Conservation (phyloP, 2,797 vertebrate species). For the Simalia tracyae region DNA sequence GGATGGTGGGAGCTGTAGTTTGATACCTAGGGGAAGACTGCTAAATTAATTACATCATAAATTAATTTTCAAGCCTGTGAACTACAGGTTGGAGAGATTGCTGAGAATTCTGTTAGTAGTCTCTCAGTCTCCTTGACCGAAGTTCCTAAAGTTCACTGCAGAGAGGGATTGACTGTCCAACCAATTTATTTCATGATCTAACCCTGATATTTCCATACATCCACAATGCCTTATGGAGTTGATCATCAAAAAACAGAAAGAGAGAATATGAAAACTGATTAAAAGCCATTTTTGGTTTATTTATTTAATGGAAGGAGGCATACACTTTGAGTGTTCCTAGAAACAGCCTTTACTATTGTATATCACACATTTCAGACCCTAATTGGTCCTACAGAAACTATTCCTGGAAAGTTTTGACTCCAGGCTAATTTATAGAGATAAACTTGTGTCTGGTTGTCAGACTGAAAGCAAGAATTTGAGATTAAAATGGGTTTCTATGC, state of each 20-base stretch:
- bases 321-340: not conserved
- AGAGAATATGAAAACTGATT: not conserved
- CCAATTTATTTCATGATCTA: not conserved
- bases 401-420: not conserved
- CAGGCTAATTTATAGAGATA: not conserved
- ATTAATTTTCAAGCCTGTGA: not conserved
- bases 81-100: not conserved
- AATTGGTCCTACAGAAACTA: not conserved
- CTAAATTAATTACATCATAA: not conserved
- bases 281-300: not conserved
- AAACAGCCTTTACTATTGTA: not conserved
- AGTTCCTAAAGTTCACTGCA: not conserved
- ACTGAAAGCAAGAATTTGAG: not conserved
- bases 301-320: not conserved
- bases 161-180: not conserved
- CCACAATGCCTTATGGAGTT: not conserved
- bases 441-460: not conserved
- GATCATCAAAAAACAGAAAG: not conserved
- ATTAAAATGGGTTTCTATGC: not conserved
- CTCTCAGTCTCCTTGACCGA: not conserved
- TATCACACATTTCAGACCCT: not conserved
- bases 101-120: not conserved
- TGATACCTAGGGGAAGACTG: not conserved
- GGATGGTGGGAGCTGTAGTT: not conserved
- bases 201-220: not conserved